Conservation (phyloP, 2,113 vertebrate genomes). For the Callospermophilus lateralis region DNA sequence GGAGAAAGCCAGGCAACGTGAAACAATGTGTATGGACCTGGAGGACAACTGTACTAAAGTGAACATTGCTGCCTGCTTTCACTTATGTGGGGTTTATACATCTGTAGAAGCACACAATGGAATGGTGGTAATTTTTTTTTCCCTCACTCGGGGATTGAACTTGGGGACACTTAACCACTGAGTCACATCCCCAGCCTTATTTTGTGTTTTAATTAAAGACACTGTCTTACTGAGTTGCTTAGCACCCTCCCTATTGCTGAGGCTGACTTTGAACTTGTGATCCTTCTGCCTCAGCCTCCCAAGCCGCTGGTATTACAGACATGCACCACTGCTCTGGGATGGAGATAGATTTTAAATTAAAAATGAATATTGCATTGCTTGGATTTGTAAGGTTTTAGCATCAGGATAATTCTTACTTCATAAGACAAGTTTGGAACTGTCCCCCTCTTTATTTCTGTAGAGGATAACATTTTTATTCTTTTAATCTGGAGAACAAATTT, state of each 20-base stretch:
- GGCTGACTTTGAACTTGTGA: no score
- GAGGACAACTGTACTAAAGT: not conserved
- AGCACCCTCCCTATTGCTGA: no score
- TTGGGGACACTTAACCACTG: no score
- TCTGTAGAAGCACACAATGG: not conserved
- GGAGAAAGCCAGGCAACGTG: not conserved
- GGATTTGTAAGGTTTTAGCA: not conserved
- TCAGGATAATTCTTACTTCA: not conserved
- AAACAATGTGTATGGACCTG: no score
- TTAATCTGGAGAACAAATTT: conserved; percentile 15
- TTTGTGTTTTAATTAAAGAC: no score
- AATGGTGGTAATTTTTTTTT: not conserved
- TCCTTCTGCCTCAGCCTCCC: no score
- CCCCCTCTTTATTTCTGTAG: not conserved
- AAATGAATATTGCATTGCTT: not conserved
- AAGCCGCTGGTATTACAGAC: no score
- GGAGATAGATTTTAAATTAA: not conserved
- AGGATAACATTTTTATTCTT: not conserved
- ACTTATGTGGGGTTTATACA: no score
- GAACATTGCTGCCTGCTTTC: not conserved
- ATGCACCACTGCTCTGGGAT: not conserved
- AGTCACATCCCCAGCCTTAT: no score
- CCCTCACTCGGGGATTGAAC: no score
- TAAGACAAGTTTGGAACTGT: not conserved
- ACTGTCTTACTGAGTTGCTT: no score